These are phyloP conservation scores for Drosophila fulvimacula DNA, from an alignment of 2,888 invertebrate genomes.

Conservation along the genomic window DNA sequence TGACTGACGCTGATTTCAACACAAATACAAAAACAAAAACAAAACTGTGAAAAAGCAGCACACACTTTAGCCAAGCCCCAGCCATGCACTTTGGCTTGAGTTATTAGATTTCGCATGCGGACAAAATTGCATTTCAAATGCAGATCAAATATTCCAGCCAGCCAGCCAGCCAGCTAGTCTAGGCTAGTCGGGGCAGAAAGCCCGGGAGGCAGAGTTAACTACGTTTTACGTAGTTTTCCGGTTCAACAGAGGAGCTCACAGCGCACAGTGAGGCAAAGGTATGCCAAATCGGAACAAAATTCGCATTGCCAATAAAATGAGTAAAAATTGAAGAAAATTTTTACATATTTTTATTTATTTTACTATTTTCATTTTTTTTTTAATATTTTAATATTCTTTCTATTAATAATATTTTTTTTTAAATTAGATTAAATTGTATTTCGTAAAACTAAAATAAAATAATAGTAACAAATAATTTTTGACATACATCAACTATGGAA, in stretches of 20 bases:
- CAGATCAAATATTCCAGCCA: conserved; percentile 44
- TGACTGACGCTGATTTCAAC: conserved; percentile 35
- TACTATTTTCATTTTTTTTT: neutral
- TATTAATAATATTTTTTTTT: too few species aligned
- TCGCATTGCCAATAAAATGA: neutral
- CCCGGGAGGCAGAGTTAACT: conserved; percentile 2
- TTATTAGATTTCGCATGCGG: conserved; percentile 47
- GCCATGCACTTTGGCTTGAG: conserved; percentile 26
- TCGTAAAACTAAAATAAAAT: too few species aligned
- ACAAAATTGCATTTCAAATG: conserved; percentile 50
- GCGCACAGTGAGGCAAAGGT: conserved; percentile 18
- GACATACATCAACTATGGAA: too few species aligned
- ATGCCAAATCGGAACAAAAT: neutral
- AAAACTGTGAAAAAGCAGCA: conserved; percentile 17
- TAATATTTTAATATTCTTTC: too few species aligned
- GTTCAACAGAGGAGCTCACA: conserved; percentile 11
- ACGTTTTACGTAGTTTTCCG: conserved; percentile 37
- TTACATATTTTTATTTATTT: neutral
- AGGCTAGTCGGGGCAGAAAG: neutral
- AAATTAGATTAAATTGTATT: too few species aligned
- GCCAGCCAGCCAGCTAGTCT: too few species aligned
- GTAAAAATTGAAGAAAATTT: neutral
- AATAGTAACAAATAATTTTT: too few species aligned
- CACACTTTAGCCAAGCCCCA: conserved; percentile 7
- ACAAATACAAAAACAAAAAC: neutral